These are phyloP conservation scores for Melanostoma mellinum DNA, from an alignment of 2,888 invertebrate species.

Conservation along the genomic window DNA sequence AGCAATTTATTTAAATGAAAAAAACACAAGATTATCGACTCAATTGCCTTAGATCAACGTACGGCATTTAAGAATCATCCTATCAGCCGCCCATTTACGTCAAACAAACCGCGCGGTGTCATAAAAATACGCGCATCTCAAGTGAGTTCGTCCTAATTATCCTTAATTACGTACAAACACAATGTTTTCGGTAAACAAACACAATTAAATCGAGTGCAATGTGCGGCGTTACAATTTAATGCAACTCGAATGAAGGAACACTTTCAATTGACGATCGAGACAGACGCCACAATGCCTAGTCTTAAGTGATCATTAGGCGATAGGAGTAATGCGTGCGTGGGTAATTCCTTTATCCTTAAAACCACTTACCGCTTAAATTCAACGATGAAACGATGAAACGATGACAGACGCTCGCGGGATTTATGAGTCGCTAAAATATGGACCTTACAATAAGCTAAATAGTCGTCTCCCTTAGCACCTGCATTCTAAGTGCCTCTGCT, in stretches of 20 bases:
- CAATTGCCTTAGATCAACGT: conserved; percentile 52
- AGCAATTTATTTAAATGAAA: conserved; percentile 41
- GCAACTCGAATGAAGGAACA: conserved; percentile 54
- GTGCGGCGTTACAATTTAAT: conserved; percentile 56
- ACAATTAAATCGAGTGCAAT: conserved; percentile 68
- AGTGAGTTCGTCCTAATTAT: conserved; percentile 58
- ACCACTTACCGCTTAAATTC: conserved; percentile 56
- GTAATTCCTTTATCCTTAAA: conserved; percentile 39
- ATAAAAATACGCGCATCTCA: conserved; percentile 49
- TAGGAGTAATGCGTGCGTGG: conserved; percentile 46
- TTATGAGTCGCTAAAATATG: conserved; percentile 64
- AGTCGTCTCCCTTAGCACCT: conserved; percentile 51
- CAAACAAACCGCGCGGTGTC: conserved; percentile 61
- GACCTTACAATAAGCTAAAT: conserved; percentile 25
- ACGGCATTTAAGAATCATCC: conserved; percentile 20
- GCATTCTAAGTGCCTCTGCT: conserved; percentile 28
- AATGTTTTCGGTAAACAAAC: conserved; percentile 62
- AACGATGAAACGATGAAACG: conserved; percentile 28
- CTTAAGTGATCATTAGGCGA: conserved; percentile 59
- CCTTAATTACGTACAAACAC: conserved; percentile 67
- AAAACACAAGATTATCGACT: conserved; percentile 37
- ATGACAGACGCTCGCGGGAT: conserved; percentile 20
- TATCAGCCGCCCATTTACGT: conserved; percentile 29
- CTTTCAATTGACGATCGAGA: conserved; percentile 55
- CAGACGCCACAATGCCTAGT: conserved; percentile 58